Conservation (phyloP, 2,888 invertebrate species). For the Hedychridium roseum region DNA sequence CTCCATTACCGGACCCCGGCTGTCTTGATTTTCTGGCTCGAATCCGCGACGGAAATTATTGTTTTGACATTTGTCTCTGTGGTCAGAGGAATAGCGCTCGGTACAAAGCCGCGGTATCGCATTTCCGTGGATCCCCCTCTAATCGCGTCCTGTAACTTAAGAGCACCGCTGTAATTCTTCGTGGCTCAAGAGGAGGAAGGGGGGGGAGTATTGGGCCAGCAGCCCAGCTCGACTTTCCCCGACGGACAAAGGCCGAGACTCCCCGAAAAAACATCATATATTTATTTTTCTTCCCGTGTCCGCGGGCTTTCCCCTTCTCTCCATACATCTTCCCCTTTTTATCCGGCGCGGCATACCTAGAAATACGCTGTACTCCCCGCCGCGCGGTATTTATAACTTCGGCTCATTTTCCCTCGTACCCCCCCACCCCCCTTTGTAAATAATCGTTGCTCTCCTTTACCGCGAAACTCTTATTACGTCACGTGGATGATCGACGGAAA, state of each 20-base stretch:
- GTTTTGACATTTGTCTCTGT: no score
- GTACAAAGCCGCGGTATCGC: constrained; percentile 7
- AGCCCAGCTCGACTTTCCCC: no score
- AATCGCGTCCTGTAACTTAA: constrained; percentile 34
- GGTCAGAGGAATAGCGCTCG: background rate
- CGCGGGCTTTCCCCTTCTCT: constrained; percentile 31
- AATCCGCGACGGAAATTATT: no score
- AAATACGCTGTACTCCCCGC: constrained; percentile 29
- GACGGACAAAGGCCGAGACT: constrained; percentile 18
- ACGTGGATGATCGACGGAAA: no score
- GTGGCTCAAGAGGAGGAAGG: no score
- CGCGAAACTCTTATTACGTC: constrained; percentile 32
- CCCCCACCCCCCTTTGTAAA: no score
- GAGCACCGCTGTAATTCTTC: constrained; percentile 23
- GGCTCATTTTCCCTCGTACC: constrained; percentile 44
- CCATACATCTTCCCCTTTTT: constrained; percentile 16
- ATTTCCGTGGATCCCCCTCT: constrained; percentile 23
- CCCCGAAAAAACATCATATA: constrained; percentile 21
- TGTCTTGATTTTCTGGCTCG: no score
- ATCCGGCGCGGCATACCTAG: constrained; percentile 18
- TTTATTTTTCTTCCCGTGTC: constrained; percentile 34
- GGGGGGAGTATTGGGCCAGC: no score
- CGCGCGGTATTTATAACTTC: constrained; percentile 41
- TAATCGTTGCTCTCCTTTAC: no score
- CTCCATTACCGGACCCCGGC: no score